Percentiles rank a stretch among this genome's conserved stretches.
These are phyloP conservation scores for Drosophila orena DNA, from an alignment of 1,140 invertebrate genomes.

Conservation along the genomic window DNA sequence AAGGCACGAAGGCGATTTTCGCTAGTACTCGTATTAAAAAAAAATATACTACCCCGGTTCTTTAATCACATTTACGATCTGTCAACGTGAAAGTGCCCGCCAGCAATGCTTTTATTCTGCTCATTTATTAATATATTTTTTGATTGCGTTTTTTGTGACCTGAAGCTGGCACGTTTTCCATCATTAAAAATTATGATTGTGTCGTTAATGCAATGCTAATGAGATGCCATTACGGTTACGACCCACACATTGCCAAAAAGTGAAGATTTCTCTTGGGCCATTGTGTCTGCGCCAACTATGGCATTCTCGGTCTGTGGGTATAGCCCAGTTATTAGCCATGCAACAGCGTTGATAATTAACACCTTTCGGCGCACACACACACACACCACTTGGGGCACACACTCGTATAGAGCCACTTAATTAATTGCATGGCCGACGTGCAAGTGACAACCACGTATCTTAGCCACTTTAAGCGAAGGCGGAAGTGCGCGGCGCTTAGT, in stretches of 20 bases:
- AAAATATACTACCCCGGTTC: constrained; percentile 8
- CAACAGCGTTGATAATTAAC: constrained; percentile 64
- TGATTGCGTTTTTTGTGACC: constrained; percentile 36
- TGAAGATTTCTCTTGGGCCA: constrained; percentile 47
- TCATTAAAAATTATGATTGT: constrained; percentile 74
- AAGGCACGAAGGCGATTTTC: constrained; percentile 21
- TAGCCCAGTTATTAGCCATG: constrained; percentile 77
- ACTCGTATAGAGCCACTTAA: constrained; percentile 40
- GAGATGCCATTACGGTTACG: constrained; percentile 63
- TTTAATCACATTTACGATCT: constrained; percentile 35
- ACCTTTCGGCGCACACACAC: constrained; percentile 38
- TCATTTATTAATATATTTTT: constrained; percentile 25
- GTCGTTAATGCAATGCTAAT: constrained; percentile 70
- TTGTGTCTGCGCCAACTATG: constrained; percentile 27
- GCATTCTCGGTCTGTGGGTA: constrained; percentile 23
- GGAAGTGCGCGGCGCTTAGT: constrained; percentile 72
- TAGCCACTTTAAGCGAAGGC: constrained; percentile 51
- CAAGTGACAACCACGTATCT: constrained; percentile 58
- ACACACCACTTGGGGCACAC: constrained; percentile 1
- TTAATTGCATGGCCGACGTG: constrained; percentile 60
- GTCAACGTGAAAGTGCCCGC: constrained; percentile 37
- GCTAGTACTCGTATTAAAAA: background rate
- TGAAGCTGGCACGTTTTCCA: constrained; percentile 68
- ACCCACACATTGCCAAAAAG: constrained; percentile 70
- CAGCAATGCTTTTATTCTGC: constrained; percentile 8